A percentile compares a stretch with the other conserved stretches of the same genome.
phyloP scores from a whole-genome alignment of 2,113 vertebrate species.

The Macrotis lagotis region DNA sequence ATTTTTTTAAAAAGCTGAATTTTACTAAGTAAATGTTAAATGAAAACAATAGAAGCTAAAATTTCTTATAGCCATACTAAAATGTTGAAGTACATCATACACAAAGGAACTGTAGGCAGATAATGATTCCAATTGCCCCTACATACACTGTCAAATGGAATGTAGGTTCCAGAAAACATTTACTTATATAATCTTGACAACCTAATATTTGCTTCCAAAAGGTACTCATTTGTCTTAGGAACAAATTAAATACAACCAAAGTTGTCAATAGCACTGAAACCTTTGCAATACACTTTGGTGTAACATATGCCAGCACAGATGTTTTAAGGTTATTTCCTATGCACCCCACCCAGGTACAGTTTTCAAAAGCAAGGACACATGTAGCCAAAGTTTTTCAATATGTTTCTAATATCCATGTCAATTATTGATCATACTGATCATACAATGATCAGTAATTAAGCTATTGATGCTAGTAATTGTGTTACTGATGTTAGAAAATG shows the following conservation, averaged over 20 bases:
- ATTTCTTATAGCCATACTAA: not conserved
- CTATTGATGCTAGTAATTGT: not conserved
- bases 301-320: not conserved
- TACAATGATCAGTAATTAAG: not conserved
- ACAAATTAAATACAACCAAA: not conserved
- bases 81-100: constrained; percentile 27
- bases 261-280: not conserved
- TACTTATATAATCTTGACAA: not conserved
- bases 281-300: constrained; percentile 1
- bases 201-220: constrained; percentile 1
- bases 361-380: not conserved
- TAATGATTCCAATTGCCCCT: not conserved
- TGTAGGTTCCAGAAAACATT: not conserved
- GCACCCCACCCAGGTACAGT: not conserved
- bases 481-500: not conserved
- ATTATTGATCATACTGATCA: not conserved
- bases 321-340: constrained; percentile 16
- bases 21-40: not conserved
- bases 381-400: not conserved
- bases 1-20: constrained; percentile 16
- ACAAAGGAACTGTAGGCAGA: not conserved
- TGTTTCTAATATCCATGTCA: constrained; percentile 6
- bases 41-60: not conserved
- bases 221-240: not conserved
- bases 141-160: not conserved